Evolutionary conservation across 2,888 invertebrate species (phyloP), one percentile per base, ranked within the genome.

Genomic region (Oxystoma pomonae): DNA sequence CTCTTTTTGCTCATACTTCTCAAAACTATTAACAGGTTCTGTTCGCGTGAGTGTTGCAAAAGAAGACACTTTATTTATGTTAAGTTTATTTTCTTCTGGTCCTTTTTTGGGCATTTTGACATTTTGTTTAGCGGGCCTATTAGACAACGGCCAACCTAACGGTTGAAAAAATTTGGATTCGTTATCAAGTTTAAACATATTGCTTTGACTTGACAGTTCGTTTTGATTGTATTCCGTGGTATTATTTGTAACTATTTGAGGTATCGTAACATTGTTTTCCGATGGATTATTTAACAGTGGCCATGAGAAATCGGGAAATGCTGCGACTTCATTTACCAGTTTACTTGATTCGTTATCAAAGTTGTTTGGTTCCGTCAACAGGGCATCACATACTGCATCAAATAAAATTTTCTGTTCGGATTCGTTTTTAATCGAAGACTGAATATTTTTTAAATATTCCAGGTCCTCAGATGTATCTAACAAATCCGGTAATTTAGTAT

Each of bases 381-480:
- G 69, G 1, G 70, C 71, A 51, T 72, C 70, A 51, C 72, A 72
- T 16, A 71, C 65, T 0, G 70, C 69, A 58, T 72, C 71, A 12
- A 71, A 60, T 59, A 72, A 60, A 16, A 66, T 51, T 22, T 64
- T 53, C 20, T 60, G 59, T 50, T 67, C 67, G 17, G 49, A 20
- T 55, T 69, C 66, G 3, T 58, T 60, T 21, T 69, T 69, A 1
- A 60, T 52, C 1, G 60, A 55, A 3, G 56, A 52, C 22, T 69
- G 65, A 16, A 70, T 17, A 9, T 52, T 64, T 57, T 67, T 69
- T 16, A 71, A 52, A 58, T 66, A 68, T 19, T 63, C 57, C 17
- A 71, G 50, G 51, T 71, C 67, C 3, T 70, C 67, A 1, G 63
- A 58, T 0, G 69, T 63, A 35, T 69, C 69, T n/a, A 69, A 64